Evolutionary conservation across 2,888 invertebrate genomes (phyloP).

Genomic region (Lamproptera curius): DNA sequence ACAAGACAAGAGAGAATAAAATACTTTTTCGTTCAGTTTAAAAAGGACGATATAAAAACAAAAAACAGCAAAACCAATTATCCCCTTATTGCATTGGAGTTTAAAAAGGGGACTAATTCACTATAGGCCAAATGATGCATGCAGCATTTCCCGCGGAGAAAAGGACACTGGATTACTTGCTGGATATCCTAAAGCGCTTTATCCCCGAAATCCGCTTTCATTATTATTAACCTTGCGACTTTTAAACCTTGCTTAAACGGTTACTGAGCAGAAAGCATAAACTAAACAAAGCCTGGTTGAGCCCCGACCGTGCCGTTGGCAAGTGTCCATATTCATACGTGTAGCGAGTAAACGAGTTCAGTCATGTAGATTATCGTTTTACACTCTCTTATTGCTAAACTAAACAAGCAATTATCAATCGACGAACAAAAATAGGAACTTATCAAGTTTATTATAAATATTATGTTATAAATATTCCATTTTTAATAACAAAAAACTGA

Average conservation of each 20-base stretch:
- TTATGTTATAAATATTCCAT: too few relatives aligned
- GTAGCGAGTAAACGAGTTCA: slow-evolving; percentile 13
- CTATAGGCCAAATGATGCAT: slow-evolving; percentile 12
- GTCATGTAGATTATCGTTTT: too few relatives aligned
- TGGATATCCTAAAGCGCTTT: slow-evolving; percentile 23
- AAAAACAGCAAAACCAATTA: too few relatives aligned
- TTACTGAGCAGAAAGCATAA: slow-evolving; percentile 24
- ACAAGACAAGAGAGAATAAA: too few relatives aligned
- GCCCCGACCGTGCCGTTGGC: slow-evolving; percentile 31
- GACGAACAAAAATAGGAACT: too few relatives aligned
- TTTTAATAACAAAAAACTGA: too few relatives aligned
- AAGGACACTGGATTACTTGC: slow-evolving; percentile 20
- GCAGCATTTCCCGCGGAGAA: slow-evolving; percentile 4
- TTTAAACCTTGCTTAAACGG: slow-evolving; percentile 28
- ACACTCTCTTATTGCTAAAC: too few relatives aligned
- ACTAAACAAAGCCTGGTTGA: slow-evolving; percentile 28
- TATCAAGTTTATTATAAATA: too few relatives aligned
- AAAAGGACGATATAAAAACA: too few relatives aligned
- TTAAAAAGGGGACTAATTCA: slow-evolving; percentile 14
- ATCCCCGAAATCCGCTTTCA: slow-evolving; percentile 22
- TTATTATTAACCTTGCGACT: slow-evolving; percentile 27
- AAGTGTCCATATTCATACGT: slow-evolving; percentile 31
- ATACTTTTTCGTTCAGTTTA: too few relatives aligned
- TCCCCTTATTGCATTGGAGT: slow-evolving; percentile 1
- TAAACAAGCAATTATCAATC: too few relatives aligned